phyloP scores from a whole-genome alignment of 2,797 vertebrate genomes.

The Pelobates cultripes region DNA sequence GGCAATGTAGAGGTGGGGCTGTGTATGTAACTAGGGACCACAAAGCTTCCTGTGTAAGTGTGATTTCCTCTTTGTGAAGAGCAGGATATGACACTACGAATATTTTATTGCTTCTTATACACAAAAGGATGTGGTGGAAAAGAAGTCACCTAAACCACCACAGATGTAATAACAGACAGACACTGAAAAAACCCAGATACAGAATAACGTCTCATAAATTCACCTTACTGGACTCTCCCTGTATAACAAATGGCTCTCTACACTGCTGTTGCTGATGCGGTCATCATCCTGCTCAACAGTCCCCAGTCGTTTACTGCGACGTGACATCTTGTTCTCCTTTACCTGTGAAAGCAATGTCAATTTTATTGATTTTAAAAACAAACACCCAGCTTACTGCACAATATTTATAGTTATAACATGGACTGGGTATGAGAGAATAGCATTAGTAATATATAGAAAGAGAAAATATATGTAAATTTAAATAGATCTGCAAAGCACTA shows the following conservation, averaged over 20 bases:
- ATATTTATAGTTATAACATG: neutral
- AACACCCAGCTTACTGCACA: slow-evolving; percentile 16
- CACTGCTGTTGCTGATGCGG: slow-evolving; percentile 59
- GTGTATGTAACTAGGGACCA: neutral
- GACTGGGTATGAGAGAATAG: too few relatives aligned
- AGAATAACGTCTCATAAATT: neutral
- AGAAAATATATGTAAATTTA: too few relatives aligned
- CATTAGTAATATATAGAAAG: too few relatives aligned
- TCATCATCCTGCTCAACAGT: slow-evolving; percentile 68
- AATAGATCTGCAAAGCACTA: too few relatives aligned
- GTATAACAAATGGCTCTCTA: slow-evolving; percentile 38
- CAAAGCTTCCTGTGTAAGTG: slow-evolving; percentile 17
- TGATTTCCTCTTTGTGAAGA: slow-evolving; percentile 35
- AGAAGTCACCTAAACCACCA: neutral
- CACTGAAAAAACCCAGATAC: neutral
- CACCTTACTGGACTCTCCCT: slow-evolving; percentile 40
- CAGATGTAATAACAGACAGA: neutral
- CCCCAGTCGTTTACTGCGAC: slow-evolving; percentile 74
- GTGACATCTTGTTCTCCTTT: slow-evolving; percentile 65
- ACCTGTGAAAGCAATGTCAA: neutral
- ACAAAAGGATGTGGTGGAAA: too few relatives aligned
- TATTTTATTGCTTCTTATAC: neutral
- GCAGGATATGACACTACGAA: slow-evolving; percentile 39
- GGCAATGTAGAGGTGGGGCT: neutral
- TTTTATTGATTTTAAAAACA: neutral